These are phyloP conservation scores for Rutilus rutilus DNA, from an alignment of 2,113 vertebrate genomes.

Conservation along the genomic window DNA sequence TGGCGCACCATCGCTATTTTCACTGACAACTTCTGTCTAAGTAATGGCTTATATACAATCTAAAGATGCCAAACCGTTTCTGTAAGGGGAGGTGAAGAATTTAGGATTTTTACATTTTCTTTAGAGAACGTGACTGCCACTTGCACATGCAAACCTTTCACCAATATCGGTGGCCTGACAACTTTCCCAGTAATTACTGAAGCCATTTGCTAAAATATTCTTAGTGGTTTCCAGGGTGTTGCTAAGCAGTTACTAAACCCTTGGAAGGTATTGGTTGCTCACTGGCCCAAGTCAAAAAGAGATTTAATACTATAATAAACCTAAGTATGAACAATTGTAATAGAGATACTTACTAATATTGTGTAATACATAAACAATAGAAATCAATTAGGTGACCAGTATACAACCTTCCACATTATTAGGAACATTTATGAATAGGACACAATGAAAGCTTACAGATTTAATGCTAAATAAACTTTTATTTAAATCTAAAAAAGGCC, in stretches of 20 bases:
- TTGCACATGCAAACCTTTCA: not conserved
- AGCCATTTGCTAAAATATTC: not conserved
- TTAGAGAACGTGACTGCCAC: not conserved
- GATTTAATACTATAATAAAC: not conserved
- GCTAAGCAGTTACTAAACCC: not conserved
- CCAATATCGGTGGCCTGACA: not conserved
- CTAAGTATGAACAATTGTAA: not conserved
- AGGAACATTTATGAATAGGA: not conserved
- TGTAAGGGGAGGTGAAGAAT: not conserved
- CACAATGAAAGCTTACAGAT: not conserved
- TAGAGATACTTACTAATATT: not conserved
- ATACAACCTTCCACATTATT: not conserved
- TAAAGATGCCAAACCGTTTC: not conserved
- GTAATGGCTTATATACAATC: not conserved
- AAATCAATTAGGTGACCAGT: not conserved
- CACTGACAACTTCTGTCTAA: not conserved
- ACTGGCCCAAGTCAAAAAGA: not conserved
- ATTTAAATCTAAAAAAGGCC: not conserved
- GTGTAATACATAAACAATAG: not conserved
- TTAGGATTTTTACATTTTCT: constrained; percentile 4
- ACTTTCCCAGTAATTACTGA: not conserved
- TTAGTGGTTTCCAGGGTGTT: constrained; percentile 5
- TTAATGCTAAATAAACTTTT: not conserved
- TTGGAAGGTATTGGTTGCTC: not conserved
- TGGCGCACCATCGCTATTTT: not conserved